Base-by-base conservation (phyloP, 2,888 invertebrate genomes). In the Dorcus hopei region DNA sequence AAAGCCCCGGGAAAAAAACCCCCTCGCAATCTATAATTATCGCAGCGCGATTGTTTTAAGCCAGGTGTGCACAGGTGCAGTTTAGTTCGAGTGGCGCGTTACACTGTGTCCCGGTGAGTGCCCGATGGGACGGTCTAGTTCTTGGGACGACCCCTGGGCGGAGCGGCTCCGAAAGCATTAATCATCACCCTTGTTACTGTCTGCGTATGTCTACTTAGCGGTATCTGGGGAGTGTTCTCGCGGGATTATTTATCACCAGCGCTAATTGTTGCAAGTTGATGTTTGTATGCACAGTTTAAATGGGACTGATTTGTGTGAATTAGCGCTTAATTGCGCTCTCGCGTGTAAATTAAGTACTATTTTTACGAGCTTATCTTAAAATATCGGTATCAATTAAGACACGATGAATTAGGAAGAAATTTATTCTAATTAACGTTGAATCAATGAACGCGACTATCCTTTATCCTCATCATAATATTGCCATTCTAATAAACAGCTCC, bases 161-260 rank as follows among this genome's bases (percentile, higher is more conserved):
- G 56, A 38, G 48, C 38, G 14, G 49, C 62, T 60, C 74, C 74
- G 70, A 71, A 61, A 62, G 73, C 72, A 73, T 74, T 74, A 74
- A 73, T 74, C 74, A 74, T 70, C 68, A 62, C 66, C 70, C 74
- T 73, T 70, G 72, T 74, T 74, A 73, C 38, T 52, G 60, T 55
- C 45, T 45, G 16, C 45, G 45, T 45, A 9, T 45, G 45, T 45
- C 45, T 45, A 45, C 45, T 45, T 45, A 45, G 45, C 3, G 16
- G 14, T 23, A 23, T 16, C 14, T 9, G 45, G 45, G 45, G 45
- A 16, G 45, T 45, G 48, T 54, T 47, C 52, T 54, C 48, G 47
- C 43, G 40, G 47, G 9, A 54, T 54, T 54, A 48, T 54, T 54
- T 54, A 54, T 54, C 48, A 11, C 16, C 48, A 47, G 48, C 48